phyloP scores from a whole-genome alignment of 2,113 vertebrate species.

The Gadus chalcogrammus region DNA sequence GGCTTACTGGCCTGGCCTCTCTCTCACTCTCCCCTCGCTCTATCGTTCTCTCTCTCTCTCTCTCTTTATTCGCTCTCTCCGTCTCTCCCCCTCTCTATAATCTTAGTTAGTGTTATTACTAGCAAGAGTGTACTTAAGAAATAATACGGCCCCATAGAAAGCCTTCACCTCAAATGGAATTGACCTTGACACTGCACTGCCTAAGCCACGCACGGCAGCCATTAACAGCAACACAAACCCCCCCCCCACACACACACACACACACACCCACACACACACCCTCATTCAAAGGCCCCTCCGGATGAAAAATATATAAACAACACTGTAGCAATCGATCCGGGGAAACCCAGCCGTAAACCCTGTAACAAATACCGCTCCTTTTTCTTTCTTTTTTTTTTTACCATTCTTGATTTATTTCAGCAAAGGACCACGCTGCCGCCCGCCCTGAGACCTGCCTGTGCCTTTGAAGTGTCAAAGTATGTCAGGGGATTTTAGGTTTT shows the following conservation, averaged over 20 bases:
- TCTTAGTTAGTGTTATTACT: conserved; percentile 65
- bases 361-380: neutral
- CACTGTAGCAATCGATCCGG: too few species aligned
- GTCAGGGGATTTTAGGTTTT: conserved; percentile 1
- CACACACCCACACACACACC: too few species aligned
- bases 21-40: conserved; percentile 27
- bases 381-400: too few species aligned
- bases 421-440: too few species aligned
- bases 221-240: conserved; percentile 41
- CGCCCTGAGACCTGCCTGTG: conserved; percentile 12
- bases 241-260: neutral
- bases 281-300: too few species aligned
- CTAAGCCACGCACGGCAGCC: conserved; percentile 52
- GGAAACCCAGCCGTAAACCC: too few species aligned
- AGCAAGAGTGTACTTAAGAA: conserved; percentile 62
- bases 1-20: conserved; percentile 56
- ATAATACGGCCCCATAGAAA: conserved; percentile 62
- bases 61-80: too few species aligned
- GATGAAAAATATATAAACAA: too few species aligned
- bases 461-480: neutral
- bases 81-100: conserved; percentile 50
- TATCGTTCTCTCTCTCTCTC: too few species aligned
- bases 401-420: too few species aligned
- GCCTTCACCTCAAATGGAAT: conserved; percentile 67
- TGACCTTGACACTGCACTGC: conserved; percentile 58